Conservation (phyloP, 1,140 invertebrate species). For the Diuraphis noxia region DNA sequence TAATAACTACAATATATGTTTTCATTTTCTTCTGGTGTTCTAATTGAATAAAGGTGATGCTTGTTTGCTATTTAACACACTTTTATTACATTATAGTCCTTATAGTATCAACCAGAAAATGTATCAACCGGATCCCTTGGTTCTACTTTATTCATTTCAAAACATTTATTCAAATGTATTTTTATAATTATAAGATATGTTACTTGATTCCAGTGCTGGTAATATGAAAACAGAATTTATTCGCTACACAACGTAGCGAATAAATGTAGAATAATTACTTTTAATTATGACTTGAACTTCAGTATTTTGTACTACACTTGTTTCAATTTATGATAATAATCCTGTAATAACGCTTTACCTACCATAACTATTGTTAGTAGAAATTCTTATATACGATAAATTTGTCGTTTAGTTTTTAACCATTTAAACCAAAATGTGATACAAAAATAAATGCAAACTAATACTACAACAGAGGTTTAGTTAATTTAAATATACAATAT, state of each 20-base stretch:
- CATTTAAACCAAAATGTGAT: neutral
- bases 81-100: neutral
- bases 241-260: neutral
- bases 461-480: neutral
- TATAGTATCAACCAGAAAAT: neutral
- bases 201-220: neutral
- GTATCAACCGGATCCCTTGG: neutral
- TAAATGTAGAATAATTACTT: neutral
- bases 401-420: neutral
- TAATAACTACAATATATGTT: neutral
- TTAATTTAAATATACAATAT: neutral
- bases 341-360: neutral
- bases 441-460: neutral
- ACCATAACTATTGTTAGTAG: neutral
- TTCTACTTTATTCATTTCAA: neutral
- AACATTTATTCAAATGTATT: neutral
- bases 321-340: neutral
- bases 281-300: neutral
- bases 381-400: neutral
- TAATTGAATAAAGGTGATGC: neutral
- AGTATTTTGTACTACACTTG: neutral
- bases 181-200: neutral
- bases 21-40: neutral
- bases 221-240: no score
- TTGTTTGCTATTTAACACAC: neutral